These are phyloP conservation scores for Chinchilla lanigera DNA, from an alignment of 2,113 vertebrate species.

Conservation along the genomic window DNA sequence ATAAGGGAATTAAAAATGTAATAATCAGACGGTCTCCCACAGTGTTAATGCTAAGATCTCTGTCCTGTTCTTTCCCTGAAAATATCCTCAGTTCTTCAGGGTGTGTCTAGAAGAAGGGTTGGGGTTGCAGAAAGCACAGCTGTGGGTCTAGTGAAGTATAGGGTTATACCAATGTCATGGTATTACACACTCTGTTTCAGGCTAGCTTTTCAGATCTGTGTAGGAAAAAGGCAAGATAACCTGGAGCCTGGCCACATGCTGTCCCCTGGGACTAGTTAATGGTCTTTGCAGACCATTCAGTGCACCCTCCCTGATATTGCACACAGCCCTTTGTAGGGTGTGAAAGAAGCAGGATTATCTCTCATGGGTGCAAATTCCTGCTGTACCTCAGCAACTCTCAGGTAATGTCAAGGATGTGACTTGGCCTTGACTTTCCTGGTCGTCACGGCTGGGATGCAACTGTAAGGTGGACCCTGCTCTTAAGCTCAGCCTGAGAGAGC, in stretches of 20 bases:
- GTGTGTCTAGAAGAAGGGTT: not conserved
- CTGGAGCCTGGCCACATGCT: fast-evolving
- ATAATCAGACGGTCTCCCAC: not conserved
- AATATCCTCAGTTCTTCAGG: not conserved
- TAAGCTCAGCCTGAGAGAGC: not conserved
- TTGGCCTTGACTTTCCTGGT: not conserved
- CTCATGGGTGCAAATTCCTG: not conserved
- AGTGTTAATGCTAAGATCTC: not conserved
- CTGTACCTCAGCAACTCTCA: not conserved
- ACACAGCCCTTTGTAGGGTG: not conserved
- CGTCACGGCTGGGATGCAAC: not conserved
- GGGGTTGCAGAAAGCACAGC: not conserved
- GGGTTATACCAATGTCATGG: fast-evolving
- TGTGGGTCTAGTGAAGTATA: too few relatives aligned
- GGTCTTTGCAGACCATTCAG: not conserved
- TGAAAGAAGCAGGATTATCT: not conserved
- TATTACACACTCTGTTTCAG: not conserved
- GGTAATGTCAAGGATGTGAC: not conserved
- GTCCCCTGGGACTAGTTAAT: not conserved
- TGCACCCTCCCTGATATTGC: not conserved
- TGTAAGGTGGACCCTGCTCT: not conserved
- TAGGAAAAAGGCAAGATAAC: not conserved
- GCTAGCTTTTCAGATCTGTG: not conserved
- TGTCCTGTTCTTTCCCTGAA: not conserved
- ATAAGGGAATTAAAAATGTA: not conserved